These are phyloP conservation scores for Tragelaphus strepsiceros DNA, from an alignment of 2,113 vertebrate species.

Conservation along the genomic window DNA sequence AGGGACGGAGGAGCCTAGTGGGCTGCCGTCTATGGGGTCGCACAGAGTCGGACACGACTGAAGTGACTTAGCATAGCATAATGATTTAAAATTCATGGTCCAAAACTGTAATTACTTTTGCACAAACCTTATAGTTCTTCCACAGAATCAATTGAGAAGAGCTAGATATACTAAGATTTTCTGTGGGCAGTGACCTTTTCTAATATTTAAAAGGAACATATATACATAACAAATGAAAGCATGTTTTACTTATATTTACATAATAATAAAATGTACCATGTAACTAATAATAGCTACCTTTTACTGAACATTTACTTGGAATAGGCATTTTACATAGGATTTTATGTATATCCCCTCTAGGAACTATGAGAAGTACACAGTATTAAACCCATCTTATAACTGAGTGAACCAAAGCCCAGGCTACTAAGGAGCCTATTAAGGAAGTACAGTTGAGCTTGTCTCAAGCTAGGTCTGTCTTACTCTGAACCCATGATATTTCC, in stretches of 20 bases:
- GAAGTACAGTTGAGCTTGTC: neutral
- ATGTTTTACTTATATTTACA: neutral
- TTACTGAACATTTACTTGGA: neutral
- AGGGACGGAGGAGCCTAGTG: too few relatives aligned
- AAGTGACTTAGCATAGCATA: too few relatives aligned
- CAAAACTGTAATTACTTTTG: neutral
- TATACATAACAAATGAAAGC: neutral
- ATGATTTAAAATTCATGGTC: neutral
- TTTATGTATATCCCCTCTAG: neutral
- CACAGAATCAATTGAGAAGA: neutral
- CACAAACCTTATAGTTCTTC: neutral
- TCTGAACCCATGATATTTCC: neutral
- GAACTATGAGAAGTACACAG: neutral
- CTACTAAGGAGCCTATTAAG: neutral
- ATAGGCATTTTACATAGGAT: neutral
- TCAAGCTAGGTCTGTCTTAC: neutral
- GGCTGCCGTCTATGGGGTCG: too few relatives aligned
- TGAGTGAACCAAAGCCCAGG: neutral
- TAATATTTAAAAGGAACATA: neutral
- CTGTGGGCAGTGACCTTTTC: neutral
- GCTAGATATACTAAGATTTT: neutral
- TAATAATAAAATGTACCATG: neutral
- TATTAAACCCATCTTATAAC: neutral
- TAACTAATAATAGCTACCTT: slow-evolving; percentile 6
- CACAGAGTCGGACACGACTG: too few relatives aligned